Percentiles rank a stretch among this genome's conserved stretches.
Conservation (phyloP, 2,797 vertebrate genomes). For the Uromys caudimaculatus region DNA sequence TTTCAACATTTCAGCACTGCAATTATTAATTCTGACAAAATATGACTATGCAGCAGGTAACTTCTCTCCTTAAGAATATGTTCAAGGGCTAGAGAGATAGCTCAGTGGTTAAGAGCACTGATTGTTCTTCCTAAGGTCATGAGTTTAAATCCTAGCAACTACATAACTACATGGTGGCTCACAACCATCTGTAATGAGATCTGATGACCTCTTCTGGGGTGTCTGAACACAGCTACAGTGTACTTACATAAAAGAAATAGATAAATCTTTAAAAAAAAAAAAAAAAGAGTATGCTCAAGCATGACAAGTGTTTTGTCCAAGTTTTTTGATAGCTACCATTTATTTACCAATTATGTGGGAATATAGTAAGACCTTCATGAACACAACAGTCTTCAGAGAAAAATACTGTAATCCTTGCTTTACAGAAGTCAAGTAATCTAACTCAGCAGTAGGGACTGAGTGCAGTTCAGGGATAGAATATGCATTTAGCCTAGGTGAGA, state of each 20-base stretch:
- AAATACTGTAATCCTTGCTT: conserved; percentile 31
- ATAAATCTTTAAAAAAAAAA: no score
- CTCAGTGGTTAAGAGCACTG: no score
- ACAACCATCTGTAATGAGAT: no score
- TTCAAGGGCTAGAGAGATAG: no score
- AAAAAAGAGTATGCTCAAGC: not conserved
- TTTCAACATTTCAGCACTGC: conserved; percentile 39
- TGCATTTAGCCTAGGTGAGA: not conserved
- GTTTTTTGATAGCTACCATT: conserved; percentile 16
- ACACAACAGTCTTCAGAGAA: conserved; percentile 17
- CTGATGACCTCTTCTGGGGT: no score
- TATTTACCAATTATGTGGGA: conserved; percentile 16
- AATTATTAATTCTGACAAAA: conserved; percentile 42
- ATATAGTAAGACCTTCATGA: conserved; percentile 7
- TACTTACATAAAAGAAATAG: no score
- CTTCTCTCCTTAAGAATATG: not conserved
- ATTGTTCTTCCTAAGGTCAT: no score
- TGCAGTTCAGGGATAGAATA: not conserved
- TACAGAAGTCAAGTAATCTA: conserved; percentile 49
- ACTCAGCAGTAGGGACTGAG: not conserved
- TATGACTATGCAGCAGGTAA: not conserved
- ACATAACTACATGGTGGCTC: no score
- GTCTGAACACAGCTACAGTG: no score
- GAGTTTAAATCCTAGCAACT: no score
- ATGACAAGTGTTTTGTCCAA: conserved; percentile 6